Evolutionary conservation across 2,888 invertebrate genomes (phyloP), one percentile per base, ranked within the genome.

Genomic region (Drosophila birchii): DNA sequence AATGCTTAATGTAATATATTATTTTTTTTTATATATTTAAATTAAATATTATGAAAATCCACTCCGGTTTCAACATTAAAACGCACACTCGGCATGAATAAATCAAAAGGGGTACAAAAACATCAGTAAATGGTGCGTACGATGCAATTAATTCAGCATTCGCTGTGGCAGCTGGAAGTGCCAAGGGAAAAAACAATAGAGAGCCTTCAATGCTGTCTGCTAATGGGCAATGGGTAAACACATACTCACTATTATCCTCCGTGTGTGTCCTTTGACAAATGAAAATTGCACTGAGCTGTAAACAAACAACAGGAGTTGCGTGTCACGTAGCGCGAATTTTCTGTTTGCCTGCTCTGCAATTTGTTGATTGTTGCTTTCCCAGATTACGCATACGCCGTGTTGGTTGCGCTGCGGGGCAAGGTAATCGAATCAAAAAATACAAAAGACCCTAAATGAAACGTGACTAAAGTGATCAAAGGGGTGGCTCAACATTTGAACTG

Each of bases 271-370:
- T 75, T 60, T 67, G 60, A 53, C 67, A 76, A 76, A 80, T 73
- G 62, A 54, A 76, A 74, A 71, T 49, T 51, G 55, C 53, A 61
- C 51, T 23, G 39, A 63, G 56, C 74, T 57, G 68, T 70, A 78
- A 80, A 80, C 63, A 78, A 67, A 67, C 74, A 61, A 53, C 23
- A 45, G 23, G 14, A 29, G 51, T 38, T 57, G 61, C 60, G 60
- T 54, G 70, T 54, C 70, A 71, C 70, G 68, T 67, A 49, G 56
- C 49, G 49, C 49, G 68, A 56, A 67, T 68, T 67, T 67, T 57
- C 51, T 38, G 36, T 32, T 58, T 58, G 68, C 43, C 57, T 16
- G 43, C 36, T 29, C 18, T 38, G 68, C 47, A 38, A 69, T 69
- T 68, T 69, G 68, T 67, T 43, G 68, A 57, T 49, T 51, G 58